phyloP scores from a whole-genome alignment of 1,140 invertebrate genomes.

The Brachionus manjavacas region DNA sequence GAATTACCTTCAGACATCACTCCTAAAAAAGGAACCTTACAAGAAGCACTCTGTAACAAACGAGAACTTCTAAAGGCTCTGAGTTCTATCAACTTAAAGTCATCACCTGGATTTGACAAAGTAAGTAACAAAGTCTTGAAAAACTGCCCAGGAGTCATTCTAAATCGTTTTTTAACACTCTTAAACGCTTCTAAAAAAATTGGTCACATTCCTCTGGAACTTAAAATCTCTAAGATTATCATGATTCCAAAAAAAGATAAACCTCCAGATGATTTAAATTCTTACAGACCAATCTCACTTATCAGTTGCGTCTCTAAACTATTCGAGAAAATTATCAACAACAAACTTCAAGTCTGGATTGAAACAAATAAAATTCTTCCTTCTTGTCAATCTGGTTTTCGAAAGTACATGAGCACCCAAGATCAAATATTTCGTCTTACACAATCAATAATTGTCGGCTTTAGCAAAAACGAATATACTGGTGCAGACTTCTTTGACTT shows the following conservation, averaged over 20 bases:
- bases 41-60: not conserved
- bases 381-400: not conserved
- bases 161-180: not conserved
- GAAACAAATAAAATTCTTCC: conserved; percentile 24
- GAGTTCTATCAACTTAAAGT: not conserved
- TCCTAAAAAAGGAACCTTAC: not conserved
- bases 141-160: not conserved
- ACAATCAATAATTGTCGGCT: not conserved
- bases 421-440: not conserved
- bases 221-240: conserved; percentile 31
- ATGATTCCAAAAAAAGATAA: conserved; percentile 44
- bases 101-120: not conserved
- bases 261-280: not conserved
- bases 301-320: conserved; percentile 34
- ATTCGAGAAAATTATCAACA: conserved; percentile 43
- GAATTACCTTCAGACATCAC: not conserved
- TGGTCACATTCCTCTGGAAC: conserved; percentile 3
- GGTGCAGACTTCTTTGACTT: not conserved
- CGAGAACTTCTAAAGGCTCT: not conserved
- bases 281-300: conserved; percentile 44
- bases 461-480: too few relatives aligned
- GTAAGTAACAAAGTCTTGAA: not conserved
- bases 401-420: not conserved
- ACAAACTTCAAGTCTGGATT: not conserved
- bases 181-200: not conserved